A percentile compares a stretch with the other conserved stretches of the same genome.
phyloP scores from a whole-genome alignment of 2,797 vertebrate species.

The Sparus aurata region DNA sequence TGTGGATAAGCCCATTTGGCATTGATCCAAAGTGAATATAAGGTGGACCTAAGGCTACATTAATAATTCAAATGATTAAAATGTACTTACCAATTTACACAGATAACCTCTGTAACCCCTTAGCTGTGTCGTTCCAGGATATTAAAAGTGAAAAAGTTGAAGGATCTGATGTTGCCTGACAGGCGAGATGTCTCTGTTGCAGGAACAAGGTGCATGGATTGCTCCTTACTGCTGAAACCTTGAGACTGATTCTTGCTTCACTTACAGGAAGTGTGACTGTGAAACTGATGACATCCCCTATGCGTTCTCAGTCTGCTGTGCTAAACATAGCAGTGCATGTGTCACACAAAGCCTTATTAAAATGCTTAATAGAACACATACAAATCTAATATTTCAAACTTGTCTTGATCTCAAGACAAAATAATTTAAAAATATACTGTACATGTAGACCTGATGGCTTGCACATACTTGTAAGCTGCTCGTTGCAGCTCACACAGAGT shows the following conservation, averaged over 20 bases:
- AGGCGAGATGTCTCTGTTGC: conserved; percentile 10
- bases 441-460: too few species aligned
- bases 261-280: conserved; percentile 76
- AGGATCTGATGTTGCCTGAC: background rate
- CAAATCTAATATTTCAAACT: background rate
- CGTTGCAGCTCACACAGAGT: too few species aligned
- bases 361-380: background rate
- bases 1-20: background rate
- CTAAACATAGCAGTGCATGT: conserved; percentile 34
- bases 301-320: background rate
- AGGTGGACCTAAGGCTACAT: background rate
- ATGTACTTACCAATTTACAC: conserved; percentile 50
- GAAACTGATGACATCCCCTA: conserved; percentile 45
- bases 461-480: background rate
- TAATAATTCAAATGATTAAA: background rate
- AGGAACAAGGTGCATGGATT: conserved; percentile 26
- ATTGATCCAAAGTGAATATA: background rate
- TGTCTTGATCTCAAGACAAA: background rate
- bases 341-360: background rate
- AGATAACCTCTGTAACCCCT: background rate
- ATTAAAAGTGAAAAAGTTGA: background rate
- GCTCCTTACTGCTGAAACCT: conserved; percentile 43
- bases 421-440: background rate
- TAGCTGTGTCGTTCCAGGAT: background rate
- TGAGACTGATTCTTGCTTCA: conserved; percentile 57